Percentiles rank a stretch among this genome's conserved stretches.
Conservation (phyloP, 2,888 invertebrate genomes). For the Onchidella celtica region DNA sequence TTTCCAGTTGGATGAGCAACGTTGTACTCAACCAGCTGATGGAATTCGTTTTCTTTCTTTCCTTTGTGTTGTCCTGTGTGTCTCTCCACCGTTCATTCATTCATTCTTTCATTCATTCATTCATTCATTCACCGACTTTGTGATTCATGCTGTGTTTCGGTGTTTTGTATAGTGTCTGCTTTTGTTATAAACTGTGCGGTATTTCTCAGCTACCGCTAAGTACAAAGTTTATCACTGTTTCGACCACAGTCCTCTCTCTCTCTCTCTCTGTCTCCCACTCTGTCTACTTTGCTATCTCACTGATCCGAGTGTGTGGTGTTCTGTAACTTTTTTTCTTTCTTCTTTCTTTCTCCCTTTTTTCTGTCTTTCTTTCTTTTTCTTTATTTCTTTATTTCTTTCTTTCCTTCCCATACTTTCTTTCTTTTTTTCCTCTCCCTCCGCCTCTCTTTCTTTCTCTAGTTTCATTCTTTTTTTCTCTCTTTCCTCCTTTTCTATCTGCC, state of each 20-base stretch:
- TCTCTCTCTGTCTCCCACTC: not conserved
- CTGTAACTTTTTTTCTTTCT: not conserved
- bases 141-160: no score
- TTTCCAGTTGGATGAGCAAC: no score
- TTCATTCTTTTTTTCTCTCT: not conserved
- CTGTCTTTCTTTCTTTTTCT: slow-evolving; percentile 5
- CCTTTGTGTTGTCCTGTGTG: not conserved
- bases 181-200: no score
- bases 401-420: not conserved
- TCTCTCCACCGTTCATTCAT: not conserved
- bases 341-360: slow-evolving; percentile 13
- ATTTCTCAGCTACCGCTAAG: no score
- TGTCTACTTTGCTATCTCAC: not conserved
- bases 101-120: not conserved
- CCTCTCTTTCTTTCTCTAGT: not conserved
- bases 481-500: not conserved
- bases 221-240: not conserved
- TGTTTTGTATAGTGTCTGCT: no score
- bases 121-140: not conserved
- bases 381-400: not conserved
- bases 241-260: not conserved
- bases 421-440: not conserved
- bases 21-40: no score
- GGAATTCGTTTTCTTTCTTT: no score
- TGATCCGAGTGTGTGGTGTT: not conserved